Evolutionary conservation across 2,888 invertebrate species (phyloP).

Genomic region (Fissipunctia ypsillon): DNA sequence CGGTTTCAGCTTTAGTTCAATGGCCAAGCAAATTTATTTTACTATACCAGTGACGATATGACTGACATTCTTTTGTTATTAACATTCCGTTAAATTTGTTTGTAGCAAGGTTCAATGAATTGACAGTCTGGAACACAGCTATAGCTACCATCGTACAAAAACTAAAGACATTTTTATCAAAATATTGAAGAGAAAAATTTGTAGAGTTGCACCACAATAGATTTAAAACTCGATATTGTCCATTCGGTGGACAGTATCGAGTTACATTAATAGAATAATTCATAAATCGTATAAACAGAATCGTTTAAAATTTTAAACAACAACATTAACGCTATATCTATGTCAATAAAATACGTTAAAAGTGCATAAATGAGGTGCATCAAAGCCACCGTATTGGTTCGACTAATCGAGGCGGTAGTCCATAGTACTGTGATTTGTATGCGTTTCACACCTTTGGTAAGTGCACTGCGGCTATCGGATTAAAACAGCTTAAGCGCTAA

Average conservation of each 20-base stretch:
- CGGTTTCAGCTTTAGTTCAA: slow-evolving; percentile 49
- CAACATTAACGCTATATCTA: slow-evolving; percentile 53
- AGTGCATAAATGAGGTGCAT: slow-evolving; percentile 63
- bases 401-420: slow-evolving; percentile 52
- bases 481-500: slow-evolving; percentile 66
- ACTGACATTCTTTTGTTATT: slow-evolving; percentile 38
- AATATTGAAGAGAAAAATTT: neutral
- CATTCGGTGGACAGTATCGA: no score
- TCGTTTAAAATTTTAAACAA: slow-evolving; percentile 48
- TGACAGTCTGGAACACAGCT: slow-evolving; percentile 8
- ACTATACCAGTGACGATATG: slow-evolving; percentile 14
- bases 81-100: slow-evolving; percentile 28
- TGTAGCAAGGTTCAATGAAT: slow-evolving; percentile 11
- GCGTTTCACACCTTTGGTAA: slow-evolving; percentile 63
- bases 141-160: neutral
- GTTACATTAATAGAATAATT: slow-evolving; percentile 48
- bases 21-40: slow-evolving; percentile 28
- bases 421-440: slow-evolving; percentile 71
- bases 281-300: slow-evolving; percentile 49
- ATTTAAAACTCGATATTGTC: slow-evolving; percentile 22
- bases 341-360: slow-evolving; percentile 57
- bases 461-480: slow-evolving; percentile 39
- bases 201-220: neutral
- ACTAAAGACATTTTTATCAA: neutral
- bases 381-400: slow-evolving; percentile 59